Evolutionary conservation across 2,888 invertebrate species (phyloP).

Genomic region (Eupithecia exiguata): DNA sequence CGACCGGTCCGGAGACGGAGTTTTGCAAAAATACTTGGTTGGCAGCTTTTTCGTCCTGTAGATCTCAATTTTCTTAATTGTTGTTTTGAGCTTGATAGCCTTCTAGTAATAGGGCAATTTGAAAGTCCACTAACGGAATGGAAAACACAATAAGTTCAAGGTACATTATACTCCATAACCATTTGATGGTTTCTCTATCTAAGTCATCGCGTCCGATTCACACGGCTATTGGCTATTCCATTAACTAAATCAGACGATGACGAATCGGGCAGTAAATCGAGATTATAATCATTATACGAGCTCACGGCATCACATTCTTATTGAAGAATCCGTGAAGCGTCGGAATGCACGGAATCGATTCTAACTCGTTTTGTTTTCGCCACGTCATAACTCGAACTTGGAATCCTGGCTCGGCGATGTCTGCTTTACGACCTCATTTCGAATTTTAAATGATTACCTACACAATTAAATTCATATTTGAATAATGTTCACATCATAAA

Average conservation of each 20-base stretch:
- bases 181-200: constrained; percentile 40
- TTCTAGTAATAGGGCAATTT: neutral
- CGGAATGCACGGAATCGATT: constrained; percentile 81
- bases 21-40: too few species aligned
- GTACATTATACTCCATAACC: constrained; percentile 23
- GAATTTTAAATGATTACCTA: constrained; percentile 40
- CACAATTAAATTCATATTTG: constrained; percentile 4
- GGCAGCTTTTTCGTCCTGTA: neutral
- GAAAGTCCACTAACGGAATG: constrained; percentile 7
- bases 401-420: constrained; percentile 57
- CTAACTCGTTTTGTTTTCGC: constrained; percentile 81
- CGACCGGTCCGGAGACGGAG: too few species aligned
- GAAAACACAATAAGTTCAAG: constrained; percentile 20
- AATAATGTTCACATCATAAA: neutral
- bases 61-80: neutral
- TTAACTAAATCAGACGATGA: constrained; percentile 81
- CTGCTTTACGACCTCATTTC: constrained; percentile 45
- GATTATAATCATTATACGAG: constrained; percentile 79
- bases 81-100: constrained; percentile 18
- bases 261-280: constrained; percentile 80
- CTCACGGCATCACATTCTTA: constrained; percentile 75
- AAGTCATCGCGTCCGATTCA: constrained; percentile 64
- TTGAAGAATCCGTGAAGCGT: constrained; percentile 75
- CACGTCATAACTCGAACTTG: constrained; percentile 79
- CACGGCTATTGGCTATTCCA: constrained; percentile 79